Conservation (phyloP, 2,888 invertebrate species). For the Herminia tarsipennalis region DNA sequence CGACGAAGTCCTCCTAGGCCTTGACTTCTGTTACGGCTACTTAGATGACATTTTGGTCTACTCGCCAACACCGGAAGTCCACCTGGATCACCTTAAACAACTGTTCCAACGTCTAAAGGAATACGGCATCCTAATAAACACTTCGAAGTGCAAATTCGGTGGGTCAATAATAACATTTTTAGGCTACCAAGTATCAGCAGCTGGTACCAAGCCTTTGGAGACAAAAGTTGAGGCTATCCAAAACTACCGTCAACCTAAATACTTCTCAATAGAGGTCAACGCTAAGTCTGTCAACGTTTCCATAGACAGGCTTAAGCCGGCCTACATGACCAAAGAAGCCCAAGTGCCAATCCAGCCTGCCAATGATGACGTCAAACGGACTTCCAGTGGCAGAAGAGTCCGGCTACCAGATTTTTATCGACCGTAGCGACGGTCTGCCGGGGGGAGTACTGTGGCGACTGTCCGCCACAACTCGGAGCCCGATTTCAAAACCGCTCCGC, state of each 20-base stretch:
- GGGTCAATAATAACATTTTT: constrained; percentile 14
- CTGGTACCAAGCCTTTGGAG: constrained; percentile 6
- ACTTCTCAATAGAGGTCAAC: not conserved
- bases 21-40: constrained; percentile 20
- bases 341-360: no score
- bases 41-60: constrained; percentile 18
- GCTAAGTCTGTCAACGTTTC: constrained; percentile 13
- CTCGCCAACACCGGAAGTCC: no score
- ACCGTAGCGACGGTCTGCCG: no score
- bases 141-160: constrained; percentile 17
- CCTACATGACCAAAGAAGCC: constrained; percentile 10
- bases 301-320: constrained; percentile 38
- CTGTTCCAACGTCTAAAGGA: constrained; percentile 12
- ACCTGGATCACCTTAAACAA: constrained; percentile 8
- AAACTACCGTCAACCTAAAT: constrained; percentile 7
- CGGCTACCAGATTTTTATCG: no score
- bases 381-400: no score
- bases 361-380: no score
- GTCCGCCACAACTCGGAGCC: no score
- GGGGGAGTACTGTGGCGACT: no score
- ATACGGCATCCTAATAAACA: constrained; percentile 25
- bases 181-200: constrained; percentile 18
- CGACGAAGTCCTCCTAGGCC: constrained; percentile 9
- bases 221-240: constrained; percentile 11
- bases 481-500: no score